Conservation (phyloP, 2,888 invertebrate species). For the Morpho helenor region DNA sequence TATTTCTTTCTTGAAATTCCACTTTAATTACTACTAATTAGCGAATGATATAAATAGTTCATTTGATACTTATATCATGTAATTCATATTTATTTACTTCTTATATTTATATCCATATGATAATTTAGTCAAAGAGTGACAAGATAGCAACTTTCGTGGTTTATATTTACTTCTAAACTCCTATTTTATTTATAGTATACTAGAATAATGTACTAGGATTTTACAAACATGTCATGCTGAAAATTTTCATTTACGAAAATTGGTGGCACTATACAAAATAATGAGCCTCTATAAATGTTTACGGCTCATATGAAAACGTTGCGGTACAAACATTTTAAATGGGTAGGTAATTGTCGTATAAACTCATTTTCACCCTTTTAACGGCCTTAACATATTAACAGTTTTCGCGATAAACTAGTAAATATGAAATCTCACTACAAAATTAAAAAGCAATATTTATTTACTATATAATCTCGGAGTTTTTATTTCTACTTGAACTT, state of each 20-base stretch:
- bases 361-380: constrained; percentile 12
- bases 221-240: constrained; percentile 5
- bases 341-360: constrained; percentile 10
- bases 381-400: constrained; percentile 5
- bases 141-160: too few relatives aligned
- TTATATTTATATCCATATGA: too few relatives aligned
- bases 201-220: background rate
- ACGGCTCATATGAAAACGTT: constrained; percentile 13
- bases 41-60: too few relatives aligned
- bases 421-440: constrained; percentile 4
- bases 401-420: constrained; percentile 1
- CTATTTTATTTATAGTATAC: background rate
- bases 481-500: background rate
- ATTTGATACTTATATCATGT: too few relatives aligned
- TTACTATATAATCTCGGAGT: background rate
- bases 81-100: too few relatives aligned
- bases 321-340: constrained; percentile 11
- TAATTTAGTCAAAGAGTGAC: too few relatives aligned
- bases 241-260: constrained; percentile 13
- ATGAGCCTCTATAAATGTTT: constrained; percentile 14
- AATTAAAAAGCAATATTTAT: background rate
- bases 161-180: too few relatives aligned
- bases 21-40: too few relatives aligned
- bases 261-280: constrained; percentile 10
- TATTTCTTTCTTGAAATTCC: too few relatives aligned